Evolutionary conservation across 2,888 invertebrate species (phyloP).

Genomic region (Meliscaeva auricollis): DNA sequence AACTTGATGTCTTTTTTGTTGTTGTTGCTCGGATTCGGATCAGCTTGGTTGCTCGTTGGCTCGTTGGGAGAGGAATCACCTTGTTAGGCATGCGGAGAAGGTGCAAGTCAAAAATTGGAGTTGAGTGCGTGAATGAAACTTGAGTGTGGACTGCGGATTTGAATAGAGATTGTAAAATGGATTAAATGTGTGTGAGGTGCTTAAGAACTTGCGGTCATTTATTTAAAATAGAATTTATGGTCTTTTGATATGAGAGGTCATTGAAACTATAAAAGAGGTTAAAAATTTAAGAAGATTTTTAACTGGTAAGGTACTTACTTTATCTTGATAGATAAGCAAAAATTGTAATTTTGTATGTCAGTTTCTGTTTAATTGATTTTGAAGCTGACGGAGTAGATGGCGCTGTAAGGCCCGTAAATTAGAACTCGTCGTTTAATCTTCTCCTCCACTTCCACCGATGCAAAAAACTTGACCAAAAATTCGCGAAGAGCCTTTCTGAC

Average conservation of each 20-base stretch:
- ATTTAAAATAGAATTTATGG: constrained; percentile 31
- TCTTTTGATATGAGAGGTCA: neutral
- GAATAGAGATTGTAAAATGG: constrained; percentile 40
- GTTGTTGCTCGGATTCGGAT: too few species aligned
- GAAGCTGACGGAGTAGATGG: too few species aligned
- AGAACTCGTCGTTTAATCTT: too few species aligned
- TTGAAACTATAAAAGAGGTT: neutral
- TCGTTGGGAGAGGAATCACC: constrained; percentile 52
- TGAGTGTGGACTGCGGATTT: constrained; percentile 26
- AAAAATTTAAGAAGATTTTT: neutral
- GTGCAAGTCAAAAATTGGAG: neutral
- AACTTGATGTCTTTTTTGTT: constrained; percentile 60
- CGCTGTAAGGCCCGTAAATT: too few species aligned
- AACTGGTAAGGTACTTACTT: too few species aligned
- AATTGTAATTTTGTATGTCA: too few species aligned
- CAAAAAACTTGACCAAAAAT: too few species aligned
- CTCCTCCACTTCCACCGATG: too few species aligned
- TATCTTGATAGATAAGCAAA: too few species aligned
- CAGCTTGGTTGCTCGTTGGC: neutral
- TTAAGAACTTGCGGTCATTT: constrained; percentile 22
- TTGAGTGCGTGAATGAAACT: constrained; percentile 6
- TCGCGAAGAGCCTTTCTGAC: too few species aligned
- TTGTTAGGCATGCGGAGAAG: constrained; percentile 36
- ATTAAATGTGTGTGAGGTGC: constrained; percentile 38
- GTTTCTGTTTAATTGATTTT: too few species aligned